These are phyloP conservation scores for Scortum barcoo DNA, from an alignment of 2,113 vertebrate genomes.

Conservation along the genomic window DNA sequence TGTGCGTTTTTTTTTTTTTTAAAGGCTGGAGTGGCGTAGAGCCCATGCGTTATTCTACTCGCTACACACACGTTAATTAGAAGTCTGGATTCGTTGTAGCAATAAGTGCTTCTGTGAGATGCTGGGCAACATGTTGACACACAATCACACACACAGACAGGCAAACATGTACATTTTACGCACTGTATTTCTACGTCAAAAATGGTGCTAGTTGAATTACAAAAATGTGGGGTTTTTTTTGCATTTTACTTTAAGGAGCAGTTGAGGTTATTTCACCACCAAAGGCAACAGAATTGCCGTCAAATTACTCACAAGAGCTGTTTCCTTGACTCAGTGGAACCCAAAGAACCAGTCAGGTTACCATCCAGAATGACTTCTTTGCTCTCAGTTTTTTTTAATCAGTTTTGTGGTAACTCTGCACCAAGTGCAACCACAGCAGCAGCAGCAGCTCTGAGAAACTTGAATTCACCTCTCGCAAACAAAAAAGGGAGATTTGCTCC, in stretches of 20 bases:
- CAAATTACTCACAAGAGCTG: background rate
- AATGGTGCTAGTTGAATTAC: slow-evolving; percentile 66
- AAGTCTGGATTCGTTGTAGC: slow-evolving; percentile 57
- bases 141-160: slow-evolving; percentile 35
- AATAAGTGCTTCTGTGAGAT: slow-evolving; percentile 74
- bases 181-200: slow-evolving; percentile 31
- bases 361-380: background rate
- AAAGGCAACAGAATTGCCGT: slow-evolving; percentile 29
- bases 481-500: slow-evolving; percentile 55
- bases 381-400: slow-evolving; percentile 1
- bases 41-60: background rate
- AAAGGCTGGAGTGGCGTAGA: slow-evolving; percentile 3
- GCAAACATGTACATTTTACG: slow-evolving; percentile 5
- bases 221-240: slow-evolving; percentile 8
- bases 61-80: background rate
- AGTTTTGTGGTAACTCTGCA: slow-evolving; percentile 16
- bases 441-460: slow-evolving; percentile 52
- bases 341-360: slow-evolving; percentile 56
- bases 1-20: too few relatives aligned
- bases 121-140: slow-evolving; percentile 36
- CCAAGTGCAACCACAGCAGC: background rate
- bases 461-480: slow-evolving; percentile 57
- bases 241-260: slow-evolving; percentile 23
- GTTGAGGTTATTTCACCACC: slow-evolving; percentile 3
- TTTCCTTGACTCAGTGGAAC: background rate